phyloP scores from a whole-genome alignment of 2,113 vertebrate species.

The Cavia porcellus region DNA sequence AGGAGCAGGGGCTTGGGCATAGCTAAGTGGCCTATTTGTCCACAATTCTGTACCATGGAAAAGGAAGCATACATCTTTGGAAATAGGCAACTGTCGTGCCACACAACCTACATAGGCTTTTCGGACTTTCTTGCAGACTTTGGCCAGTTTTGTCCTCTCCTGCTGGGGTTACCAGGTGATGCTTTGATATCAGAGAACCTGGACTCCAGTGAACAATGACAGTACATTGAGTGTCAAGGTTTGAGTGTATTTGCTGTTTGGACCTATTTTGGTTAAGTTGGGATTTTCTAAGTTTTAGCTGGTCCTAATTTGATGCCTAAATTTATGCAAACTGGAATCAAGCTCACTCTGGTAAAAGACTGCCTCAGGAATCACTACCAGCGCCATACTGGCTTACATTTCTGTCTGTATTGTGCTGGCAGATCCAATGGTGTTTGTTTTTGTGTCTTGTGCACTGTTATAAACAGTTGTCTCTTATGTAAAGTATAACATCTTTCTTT shows the following conservation, averaged over 20 bases:
- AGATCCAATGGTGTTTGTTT: not conserved
- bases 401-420: not conserved
- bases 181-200: not conserved
- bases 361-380: not conserved
- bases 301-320: not conserved
- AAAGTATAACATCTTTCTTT: slow-evolving; percentile 58
- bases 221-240: not conserved
- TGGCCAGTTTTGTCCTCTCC: not conserved
- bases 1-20: not conserved
- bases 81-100: not conserved
- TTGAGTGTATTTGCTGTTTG: not conserved
- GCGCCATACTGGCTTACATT: not conserved
- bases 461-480: slow-evolving; percentile 54
- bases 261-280: not conserved
- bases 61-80: not conserved
- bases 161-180: not conserved
- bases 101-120: not conserved
- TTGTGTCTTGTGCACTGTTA: slow-evolving; percentile 52
- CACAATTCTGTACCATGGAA: not conserved
- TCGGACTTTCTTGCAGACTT: not conserved
- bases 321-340: not conserved
- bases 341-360: not conserved
- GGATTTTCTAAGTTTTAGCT: slow-evolving; percentile 46
- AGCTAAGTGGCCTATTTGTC: not conserved
- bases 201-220: not conserved